phyloP scores from a whole-genome alignment of 2,113 vertebrate genomes.

The Corvus hawaiiensis region DNA sequence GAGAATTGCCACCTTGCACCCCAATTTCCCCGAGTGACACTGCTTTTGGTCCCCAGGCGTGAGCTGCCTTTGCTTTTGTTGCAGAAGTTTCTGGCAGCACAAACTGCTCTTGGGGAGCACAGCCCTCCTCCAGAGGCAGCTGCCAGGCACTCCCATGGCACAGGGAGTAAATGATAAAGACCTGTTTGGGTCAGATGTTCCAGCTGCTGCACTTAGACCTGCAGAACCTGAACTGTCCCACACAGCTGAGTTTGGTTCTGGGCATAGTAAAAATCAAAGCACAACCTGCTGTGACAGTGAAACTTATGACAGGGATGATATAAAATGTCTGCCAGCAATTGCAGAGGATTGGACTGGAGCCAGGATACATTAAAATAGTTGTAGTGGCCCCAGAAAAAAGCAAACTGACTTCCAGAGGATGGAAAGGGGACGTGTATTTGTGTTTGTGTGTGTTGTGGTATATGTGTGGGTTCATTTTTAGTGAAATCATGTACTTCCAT shows the following conservation, averaged over 20 bases:
- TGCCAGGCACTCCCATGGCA: not conserved
- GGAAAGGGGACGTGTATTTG: not conserved
- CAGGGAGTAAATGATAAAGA: not conserved
- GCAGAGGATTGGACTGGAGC: not conserved
- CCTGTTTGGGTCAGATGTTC: not conserved
- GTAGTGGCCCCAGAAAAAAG: not conserved
- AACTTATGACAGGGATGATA: not conserved
- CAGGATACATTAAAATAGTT: not conserved
- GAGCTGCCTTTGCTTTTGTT: not conserved
- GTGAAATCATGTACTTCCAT: constrained; percentile 1
- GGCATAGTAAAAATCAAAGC: not conserved
- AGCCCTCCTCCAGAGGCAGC: not conserved
- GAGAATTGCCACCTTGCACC: not conserved
- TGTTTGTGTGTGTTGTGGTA: not conserved
- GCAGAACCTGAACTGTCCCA: not conserved
- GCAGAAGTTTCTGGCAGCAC: not conserved
- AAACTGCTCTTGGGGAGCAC: not conserved
- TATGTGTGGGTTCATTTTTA: not conserved
- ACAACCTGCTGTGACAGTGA: not conserved
- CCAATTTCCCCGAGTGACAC: not conserved
- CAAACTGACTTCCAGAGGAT: not conserved
- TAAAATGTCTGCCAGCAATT: constrained; percentile 15
- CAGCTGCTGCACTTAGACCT: not conserved
- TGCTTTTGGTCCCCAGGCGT: not conserved
- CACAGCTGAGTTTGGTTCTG: not conserved